Conservation (phyloP, 2,888 invertebrate species). For the Gnatocerus cornutus region DNA sequence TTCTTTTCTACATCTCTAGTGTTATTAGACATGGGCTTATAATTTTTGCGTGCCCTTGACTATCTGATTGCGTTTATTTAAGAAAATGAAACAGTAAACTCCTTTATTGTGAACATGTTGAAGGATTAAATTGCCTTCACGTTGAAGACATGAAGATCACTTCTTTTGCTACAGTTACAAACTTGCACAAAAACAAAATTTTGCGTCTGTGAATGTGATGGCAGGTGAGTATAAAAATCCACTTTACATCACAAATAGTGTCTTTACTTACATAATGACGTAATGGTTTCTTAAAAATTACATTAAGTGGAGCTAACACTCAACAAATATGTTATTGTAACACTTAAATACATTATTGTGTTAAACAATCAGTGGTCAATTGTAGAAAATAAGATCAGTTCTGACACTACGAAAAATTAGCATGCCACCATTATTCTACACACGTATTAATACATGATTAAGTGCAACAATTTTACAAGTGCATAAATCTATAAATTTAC, state of each 20-base stretch:
- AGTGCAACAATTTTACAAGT: slow-evolving; percentile 45
- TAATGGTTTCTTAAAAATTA: slow-evolving; percentile 52
- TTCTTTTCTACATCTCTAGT: too few species aligned
- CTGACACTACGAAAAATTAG: not conserved
- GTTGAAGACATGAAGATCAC: too few species aligned
- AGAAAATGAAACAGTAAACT: too few species aligned
- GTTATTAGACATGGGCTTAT: too few species aligned
- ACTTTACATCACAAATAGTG: slow-evolving; percentile 37
- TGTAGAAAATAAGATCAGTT: slow-evolving; percentile 35
- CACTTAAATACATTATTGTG: slow-evolving; percentile 40
- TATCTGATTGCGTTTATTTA: too few species aligned
- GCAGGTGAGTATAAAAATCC: not conserved
- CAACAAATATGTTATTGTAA: slow-evolving; percentile 50
- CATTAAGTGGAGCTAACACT: slow-evolving; percentile 52
- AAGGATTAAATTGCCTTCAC: too few species aligned
- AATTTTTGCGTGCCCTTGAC: too few species aligned
- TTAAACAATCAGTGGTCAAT: slow-evolving; percentile 32
- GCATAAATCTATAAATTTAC: slow-evolving; percentile 48
- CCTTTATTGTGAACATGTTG: too few species aligned
- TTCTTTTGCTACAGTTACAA: too few species aligned
- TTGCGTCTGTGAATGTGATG: not conserved
- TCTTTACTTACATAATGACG: slow-evolving; percentile 46
- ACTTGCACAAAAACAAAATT: too few species aligned
- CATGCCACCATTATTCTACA: slow-evolving; percentile 15
- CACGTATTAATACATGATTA: slow-evolving; percentile 13